Evolutionary conservation across 2,797 vertebrate species (phyloP).

Genomic region (Macropodus opercularis): DNA sequence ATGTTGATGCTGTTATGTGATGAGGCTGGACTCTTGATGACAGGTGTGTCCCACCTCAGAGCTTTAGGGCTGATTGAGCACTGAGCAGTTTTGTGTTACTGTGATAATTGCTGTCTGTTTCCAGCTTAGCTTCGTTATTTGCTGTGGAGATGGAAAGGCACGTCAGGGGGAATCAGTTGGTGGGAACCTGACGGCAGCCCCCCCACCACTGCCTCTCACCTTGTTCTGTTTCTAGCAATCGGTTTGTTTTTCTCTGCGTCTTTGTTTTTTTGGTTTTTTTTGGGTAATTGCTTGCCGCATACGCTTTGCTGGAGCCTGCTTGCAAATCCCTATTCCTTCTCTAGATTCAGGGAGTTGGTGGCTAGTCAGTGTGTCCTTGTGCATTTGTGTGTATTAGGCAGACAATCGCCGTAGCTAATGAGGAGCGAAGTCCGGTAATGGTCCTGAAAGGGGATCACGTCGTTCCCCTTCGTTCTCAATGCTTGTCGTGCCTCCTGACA

Average conservation of each 20-base stretch:
- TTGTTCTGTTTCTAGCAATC: slow-evolving; percentile 25
- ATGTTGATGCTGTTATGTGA: slow-evolving; percentile 30
- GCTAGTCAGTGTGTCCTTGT: slow-evolving; percentile 19
- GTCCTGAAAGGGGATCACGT: slow-evolving; percentile 58
- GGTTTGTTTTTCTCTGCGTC: slow-evolving; percentile 45
- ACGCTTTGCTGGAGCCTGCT: slow-evolving; percentile 31
- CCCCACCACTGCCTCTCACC: slow-evolving; percentile 1
- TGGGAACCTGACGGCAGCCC: slow-evolving; percentile 15
- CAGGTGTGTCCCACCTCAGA: slow-evolving; percentile 37
- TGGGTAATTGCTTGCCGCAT: slow-evolving; percentile 50
- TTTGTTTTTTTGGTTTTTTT: no score
- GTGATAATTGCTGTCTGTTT: slow-evolving; percentile 47
- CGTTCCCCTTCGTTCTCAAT: slow-evolving; percentile 25
- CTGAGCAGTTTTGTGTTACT: slow-evolving; percentile 40
- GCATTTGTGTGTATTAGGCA: slow-evolving; percentile 24
- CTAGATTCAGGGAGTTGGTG: slow-evolving; percentile 22
- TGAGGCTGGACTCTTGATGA: slow-evolving; percentile 32
- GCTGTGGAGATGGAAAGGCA: slow-evolving; percentile 25
- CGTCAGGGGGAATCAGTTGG: slow-evolving; percentile 40
- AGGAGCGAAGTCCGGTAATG: slow-evolving; percentile 62
- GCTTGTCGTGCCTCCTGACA: slow-evolving; percentile 3
- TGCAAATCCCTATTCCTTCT: slow-evolving; percentile 43
- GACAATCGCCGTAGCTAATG: slow-evolving; percentile 52
- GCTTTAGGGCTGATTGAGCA: slow-evolving; percentile 53
- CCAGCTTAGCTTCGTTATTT: slow-evolving; percentile 21